Evolutionary conservation across 30 jellyfish, hydroid and myxozoan genomes (phyloP), one percentile per base, ranked within the genome.

Genomic region (Hydractinia symbiolongicarpus): DNA sequence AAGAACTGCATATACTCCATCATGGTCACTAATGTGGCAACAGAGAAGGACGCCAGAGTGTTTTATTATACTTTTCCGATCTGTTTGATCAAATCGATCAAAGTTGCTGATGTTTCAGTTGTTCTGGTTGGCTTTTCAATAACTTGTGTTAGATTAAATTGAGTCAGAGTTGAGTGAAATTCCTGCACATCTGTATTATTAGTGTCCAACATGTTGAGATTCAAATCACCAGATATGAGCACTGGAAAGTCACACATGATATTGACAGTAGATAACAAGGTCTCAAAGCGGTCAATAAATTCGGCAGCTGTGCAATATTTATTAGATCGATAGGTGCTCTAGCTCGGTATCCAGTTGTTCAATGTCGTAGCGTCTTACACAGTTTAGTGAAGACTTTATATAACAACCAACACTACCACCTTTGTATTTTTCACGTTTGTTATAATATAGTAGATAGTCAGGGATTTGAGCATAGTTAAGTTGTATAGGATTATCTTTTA

Each of bases 401-500:
- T 86, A 71, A 80, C 86, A 89, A 53, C 95, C 81, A 44, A 79
- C 89, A 30, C 95, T 90, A 9, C 89, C 81, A n/a, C 95, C 89
- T 68, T 85, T 72, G 81, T 71, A 66, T 69, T 79, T 73, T 51
- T 79, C 81, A 50, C 95, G 87, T 66, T 86, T 68, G 54, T 86
- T 57, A 79, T 74, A 78, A 68, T 78, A 79, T 51, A 19, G 89
- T 71, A 71, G 73, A 79, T 86, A 78, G 66, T 86, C 89, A 68
- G 81, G 89, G 50, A 86, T 86, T 67, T 20, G 78, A 82, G 60
- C 85, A 61, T 78, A 79, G 40, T 79, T 44, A 62, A 86, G 85
- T 51, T 53, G 89, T 20, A 66, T 72, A 16, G 95, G 86, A 78
- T 86, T 78, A 81, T 86, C 86, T 67, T 86, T 86, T 57, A 86